A percentile compares a stretch with the other conserved stretches of the same genome.
Conservation (phyloP, 1,140 invertebrate genomes). For the Zaprionus kolodkinae region DNA sequence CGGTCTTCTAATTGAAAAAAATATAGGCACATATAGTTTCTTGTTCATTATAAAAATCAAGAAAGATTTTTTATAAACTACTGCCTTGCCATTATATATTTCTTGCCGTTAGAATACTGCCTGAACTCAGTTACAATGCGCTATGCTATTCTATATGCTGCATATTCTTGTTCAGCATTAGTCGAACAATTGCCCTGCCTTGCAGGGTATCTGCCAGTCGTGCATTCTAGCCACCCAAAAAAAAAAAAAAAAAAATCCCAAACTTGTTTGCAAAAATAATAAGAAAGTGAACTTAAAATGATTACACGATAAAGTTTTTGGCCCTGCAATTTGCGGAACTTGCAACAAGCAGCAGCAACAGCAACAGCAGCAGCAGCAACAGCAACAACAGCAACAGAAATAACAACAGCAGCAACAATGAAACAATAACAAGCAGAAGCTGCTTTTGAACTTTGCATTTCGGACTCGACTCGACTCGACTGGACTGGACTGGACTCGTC, state of each 20-base stretch:
- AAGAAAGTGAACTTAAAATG: conserved; percentile 80
- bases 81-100: neutral
- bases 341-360: conserved; percentile 23
- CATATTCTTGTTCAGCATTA: neutral
- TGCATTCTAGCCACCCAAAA: neutral
- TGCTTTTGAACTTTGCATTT: conserved; percentile 41
- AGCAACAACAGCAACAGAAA: conserved; percentile 9
- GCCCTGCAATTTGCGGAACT: conserved; percentile 68
- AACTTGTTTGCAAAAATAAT: conserved; percentile 70
- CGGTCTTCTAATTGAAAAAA: too few relatives aligned
- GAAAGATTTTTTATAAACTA: too few relatives aligned
- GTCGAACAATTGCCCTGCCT: neutral
- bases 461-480: neutral
- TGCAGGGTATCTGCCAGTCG: neutral
- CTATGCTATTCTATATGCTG: too few relatives aligned
- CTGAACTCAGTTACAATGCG: too few relatives aligned
- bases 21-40: neutral
- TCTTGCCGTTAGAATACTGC: too few relatives aligned
- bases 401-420: conserved; percentile 3
- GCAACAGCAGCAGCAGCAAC: conserved; percentile 9
- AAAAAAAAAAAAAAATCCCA: neutral
- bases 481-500: too few relatives aligned
- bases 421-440: conserved; percentile 6
- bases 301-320: conserved; percentile 79
- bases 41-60: neutral